These are phyloP conservation scores for Pectinophora gossypiella DNA, from an alignment of 1,140 invertebrate genomes.

Conservation along the genomic window DNA sequence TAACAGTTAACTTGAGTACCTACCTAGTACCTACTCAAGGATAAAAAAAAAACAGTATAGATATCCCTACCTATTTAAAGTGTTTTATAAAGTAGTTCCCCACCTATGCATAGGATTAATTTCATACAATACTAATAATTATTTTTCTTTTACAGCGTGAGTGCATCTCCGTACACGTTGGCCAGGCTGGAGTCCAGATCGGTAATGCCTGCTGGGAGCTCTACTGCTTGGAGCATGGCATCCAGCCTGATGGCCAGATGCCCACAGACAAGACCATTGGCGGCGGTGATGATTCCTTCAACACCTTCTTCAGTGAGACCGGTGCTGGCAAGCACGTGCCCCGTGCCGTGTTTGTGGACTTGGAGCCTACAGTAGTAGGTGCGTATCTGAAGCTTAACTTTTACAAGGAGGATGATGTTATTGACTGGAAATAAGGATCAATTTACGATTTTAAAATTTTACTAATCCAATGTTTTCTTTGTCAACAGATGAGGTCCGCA, in stretches of 20 bases:
- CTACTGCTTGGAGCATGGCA: conserved; percentile 89
- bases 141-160: conserved; percentile 60
- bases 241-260: conserved; percentile 84
- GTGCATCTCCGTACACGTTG: conserved; percentile 85
- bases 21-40: too few relatives aligned
- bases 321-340: conserved; percentile 92
- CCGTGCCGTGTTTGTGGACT: conserved; percentile 89
- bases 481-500: conserved; percentile 82
- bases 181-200: conserved; percentile 86
- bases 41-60: too few relatives aligned
- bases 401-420: background rate
- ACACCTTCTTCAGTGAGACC: conserved; percentile 95
- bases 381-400: conserved; percentile 35
- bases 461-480: conserved; percentile 24
- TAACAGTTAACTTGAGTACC: too few relatives aligned
- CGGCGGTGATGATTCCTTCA: conserved; percentile 89
- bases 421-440: background rate
- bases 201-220: conserved; percentile 90
- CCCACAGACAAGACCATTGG: conserved; percentile 80
- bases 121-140: conserved; percentile 5
- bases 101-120: too few relatives aligned
- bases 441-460: background rate
- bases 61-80: too few relatives aligned
- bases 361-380: conserved; percentile 93
- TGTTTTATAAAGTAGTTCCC: too few relatives aligned